Evolutionary conservation across 2,888 invertebrate species (phyloP).

Genomic region (Aleiodes leptofemur): DNA sequence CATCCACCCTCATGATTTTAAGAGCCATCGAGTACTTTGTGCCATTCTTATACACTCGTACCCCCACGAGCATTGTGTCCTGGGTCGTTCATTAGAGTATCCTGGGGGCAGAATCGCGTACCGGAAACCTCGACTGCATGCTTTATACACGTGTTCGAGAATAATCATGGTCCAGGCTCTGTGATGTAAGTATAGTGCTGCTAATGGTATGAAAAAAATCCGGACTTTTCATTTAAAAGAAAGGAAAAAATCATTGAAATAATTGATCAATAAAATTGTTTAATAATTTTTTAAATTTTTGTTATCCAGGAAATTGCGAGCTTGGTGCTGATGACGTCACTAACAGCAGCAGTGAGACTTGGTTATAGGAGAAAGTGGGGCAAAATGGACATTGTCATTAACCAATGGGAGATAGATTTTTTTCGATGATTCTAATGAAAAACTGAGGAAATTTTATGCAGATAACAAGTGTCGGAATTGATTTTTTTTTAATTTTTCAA

Average conservation of each 20-base stretch:
- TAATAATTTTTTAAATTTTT: not conserved
- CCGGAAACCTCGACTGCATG: constrained; percentile 19
- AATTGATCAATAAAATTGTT: no score
- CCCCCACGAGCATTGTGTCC: not conserved
- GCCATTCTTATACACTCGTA: constrained; percentile 30
- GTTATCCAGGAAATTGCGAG: constrained; percentile 6
- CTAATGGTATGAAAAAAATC: constrained; percentile 3
- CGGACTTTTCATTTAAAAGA: not conserved
- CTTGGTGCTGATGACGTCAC: not conserved
- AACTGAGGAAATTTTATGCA: no score
- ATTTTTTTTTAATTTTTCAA: no score
- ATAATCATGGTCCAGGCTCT: constrained; percentile 11
- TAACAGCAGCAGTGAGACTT: not conserved
- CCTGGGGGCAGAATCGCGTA: constrained; percentile 29
- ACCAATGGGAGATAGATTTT: no score
- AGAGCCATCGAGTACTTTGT: constrained; percentile 26
- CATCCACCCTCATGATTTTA: constrained; percentile 27
- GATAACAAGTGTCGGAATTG: no score
- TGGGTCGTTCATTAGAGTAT: constrained; percentile 29
- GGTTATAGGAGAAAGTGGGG: no score
- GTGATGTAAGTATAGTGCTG: not conserved
- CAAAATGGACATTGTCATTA: no score
- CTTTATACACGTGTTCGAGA: constrained; percentile 15
- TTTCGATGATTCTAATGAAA: no score
- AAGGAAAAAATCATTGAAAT: no score